Evolutionary conservation across 2,888 invertebrate genomes (phyloP).

Genomic region (Megaustenia siamemsis): DNA sequence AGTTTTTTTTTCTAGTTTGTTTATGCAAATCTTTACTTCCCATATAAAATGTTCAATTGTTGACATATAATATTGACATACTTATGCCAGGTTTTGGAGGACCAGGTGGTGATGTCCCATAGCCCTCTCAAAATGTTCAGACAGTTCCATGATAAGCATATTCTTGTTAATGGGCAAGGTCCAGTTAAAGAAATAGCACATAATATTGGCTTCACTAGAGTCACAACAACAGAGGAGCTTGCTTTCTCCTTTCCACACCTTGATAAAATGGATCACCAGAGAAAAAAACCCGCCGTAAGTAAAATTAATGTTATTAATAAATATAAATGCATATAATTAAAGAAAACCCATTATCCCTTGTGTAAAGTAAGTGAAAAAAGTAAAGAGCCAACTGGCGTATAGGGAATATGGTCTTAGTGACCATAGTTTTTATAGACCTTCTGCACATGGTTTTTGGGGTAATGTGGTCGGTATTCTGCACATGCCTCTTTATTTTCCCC

Average conservation of each 20-base stretch:
- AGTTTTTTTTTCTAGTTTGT: no score
- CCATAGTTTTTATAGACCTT: no score
- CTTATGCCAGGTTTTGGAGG: conserved; percentile 81
- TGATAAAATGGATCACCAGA: conserved; percentile 83
- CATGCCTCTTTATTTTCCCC: no score
- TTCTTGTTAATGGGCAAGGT: conserved; percentile 84
- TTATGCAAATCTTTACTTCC: no score
- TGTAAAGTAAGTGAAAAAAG: no score
- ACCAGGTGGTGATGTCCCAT: conserved; percentile 86
- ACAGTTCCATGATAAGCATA: conserved; percentile 84
- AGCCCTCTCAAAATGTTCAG: conserved; percentile 84
- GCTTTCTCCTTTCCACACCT: conserved; percentile 83
- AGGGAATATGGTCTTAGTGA: no score
- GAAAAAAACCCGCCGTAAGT: conserved; percentile 75
- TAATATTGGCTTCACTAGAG: conserved; percentile 84
- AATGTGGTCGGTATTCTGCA: no score
- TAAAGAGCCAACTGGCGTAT: no score
- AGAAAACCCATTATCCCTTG: neutral
- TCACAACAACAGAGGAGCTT: conserved; percentile 83
- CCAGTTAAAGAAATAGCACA: conserved; percentile 82
- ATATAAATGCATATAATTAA: no score
- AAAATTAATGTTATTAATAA: no score
- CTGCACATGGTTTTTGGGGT: no score
- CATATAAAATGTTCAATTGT: no score
- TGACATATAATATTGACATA: neutral